Conservation (phyloP, 2,797 vertebrate species). For the Phoxinus dragarum region DNA sequence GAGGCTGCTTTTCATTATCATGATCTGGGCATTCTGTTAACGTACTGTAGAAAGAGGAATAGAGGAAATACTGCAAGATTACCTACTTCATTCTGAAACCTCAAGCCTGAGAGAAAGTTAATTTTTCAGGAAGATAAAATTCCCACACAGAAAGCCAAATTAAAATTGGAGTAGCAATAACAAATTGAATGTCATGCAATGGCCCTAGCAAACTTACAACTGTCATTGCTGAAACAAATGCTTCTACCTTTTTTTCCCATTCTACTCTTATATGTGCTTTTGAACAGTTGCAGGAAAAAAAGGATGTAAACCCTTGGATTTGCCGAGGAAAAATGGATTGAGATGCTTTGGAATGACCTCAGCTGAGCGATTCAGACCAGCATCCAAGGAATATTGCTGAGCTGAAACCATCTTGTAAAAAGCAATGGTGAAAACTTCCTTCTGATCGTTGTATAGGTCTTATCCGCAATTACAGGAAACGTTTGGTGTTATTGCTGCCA, state of each 20-base stretch:
- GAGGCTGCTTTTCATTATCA: slow-evolving; percentile 47
- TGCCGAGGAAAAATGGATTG: background rate
- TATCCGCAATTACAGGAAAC: slow-evolving; percentile 4
- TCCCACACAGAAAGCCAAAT: slow-evolving; percentile 22
- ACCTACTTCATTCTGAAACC: slow-evolving; percentile 19
- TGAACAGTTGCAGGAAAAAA: background rate
- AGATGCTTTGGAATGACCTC: slow-evolving; percentile 10
- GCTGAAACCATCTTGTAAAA: slow-evolving; percentile 11
- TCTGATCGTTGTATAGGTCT: background rate
- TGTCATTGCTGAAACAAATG: background rate
- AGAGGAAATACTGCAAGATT: slow-evolving; percentile 15
- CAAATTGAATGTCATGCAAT: slow-evolving; percentile 17
- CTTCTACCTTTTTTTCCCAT: background rate
- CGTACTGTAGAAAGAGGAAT: slow-evolving; percentile 1
- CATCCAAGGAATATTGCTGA: background rate
- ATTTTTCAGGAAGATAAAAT: slow-evolving; percentile 31
- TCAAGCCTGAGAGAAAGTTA: slow-evolving; percentile 17
- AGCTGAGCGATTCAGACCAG: background rate
- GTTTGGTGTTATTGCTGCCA: slow-evolving; percentile 17
- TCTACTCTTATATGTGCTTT: background rate
- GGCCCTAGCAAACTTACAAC: background rate
- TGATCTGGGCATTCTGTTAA: slow-evolving; percentile 2
- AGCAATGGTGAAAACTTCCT: background rate
- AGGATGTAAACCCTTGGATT: background rate
- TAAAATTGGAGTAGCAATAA: slow-evolving; percentile 11